Percentiles rank a stretch among this genome's conserved stretches.
These are phyloP conservation scores for Stenchaetothrips biformis DNA, from an alignment of 2,888 invertebrate species.

Conservation along the genomic window DNA sequence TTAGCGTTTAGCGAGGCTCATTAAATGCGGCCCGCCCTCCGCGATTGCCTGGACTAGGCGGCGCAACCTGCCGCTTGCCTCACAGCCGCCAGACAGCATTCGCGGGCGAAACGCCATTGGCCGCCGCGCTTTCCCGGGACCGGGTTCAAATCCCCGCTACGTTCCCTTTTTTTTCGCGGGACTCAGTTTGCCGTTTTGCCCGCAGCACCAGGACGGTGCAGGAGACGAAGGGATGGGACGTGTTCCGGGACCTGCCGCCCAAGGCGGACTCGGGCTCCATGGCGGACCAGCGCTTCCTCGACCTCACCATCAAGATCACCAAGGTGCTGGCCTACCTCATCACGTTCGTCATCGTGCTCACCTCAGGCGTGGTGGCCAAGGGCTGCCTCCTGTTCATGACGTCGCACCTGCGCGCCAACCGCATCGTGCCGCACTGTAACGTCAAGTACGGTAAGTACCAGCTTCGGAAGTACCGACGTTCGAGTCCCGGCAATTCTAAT, in stretches of 20 bases:
- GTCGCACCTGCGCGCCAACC: slow-evolving; percentile 73
- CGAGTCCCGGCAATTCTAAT: too few species aligned
- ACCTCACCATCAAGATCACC: slow-evolving; percentile 75
- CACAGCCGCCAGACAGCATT: neutral
- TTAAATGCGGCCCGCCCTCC: too few species aligned
- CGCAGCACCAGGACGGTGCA: slow-evolving; percentile 73
- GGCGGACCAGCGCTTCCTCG: slow-evolving; percentile 81
- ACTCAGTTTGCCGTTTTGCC: slow-evolving; percentile 32
- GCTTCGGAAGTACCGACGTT: too few species aligned
- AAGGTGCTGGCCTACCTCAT: slow-evolving; percentile 80
- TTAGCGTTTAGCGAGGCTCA: too few species aligned
- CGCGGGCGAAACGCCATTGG: neutral
- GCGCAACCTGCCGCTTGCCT: neutral
- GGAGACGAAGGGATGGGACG: slow-evolving; percentile 95
- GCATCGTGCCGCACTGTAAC: slow-evolving; percentile 75
- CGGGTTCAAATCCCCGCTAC: neutral
- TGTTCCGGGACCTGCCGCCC: slow-evolving; percentile 86
- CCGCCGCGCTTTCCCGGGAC: slow-evolving; percentile 17
- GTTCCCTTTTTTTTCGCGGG: neutral
- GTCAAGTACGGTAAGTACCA: slow-evolving; percentile 66
- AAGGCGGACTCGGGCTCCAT: slow-evolving; percentile 84
- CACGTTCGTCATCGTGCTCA: slow-evolving; percentile 79
- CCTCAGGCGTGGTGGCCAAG: slow-evolving; percentile 81
- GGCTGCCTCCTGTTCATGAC: slow-evolving; percentile 88
- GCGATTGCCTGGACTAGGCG: neutral